Evolutionary conservation across 2,888 invertebrate genomes (phyloP), one percentile per base, ranked within the genome.

Genomic region (Conomelus anceps): DNA sequence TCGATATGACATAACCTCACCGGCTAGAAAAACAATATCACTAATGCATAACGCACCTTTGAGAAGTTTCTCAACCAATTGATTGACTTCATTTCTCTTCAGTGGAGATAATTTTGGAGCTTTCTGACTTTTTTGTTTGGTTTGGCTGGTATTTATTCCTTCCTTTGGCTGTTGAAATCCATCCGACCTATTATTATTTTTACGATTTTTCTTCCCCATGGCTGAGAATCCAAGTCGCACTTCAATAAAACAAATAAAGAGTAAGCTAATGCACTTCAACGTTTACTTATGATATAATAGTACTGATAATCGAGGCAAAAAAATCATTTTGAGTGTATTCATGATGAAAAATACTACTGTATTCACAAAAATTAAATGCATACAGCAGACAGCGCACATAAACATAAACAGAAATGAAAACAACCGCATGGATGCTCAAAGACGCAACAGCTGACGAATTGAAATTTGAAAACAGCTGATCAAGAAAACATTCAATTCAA

Each of bases 1-100:
- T n/a, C n/a, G 13, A n/a, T 63, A 63, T 63, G 63, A 63, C 63
- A 63, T 63, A 63, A 13, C 22, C 22, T 22, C 63, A 22, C 24
- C 29, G 22, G 26, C 22, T 23, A 26, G 3, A 11, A n/a, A 84
- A 85, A 85, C 24, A 85, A 23, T 85, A 22, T 6, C 9, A 17
- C 3, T 85, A 22, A 22, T 1, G 23, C 85, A 22, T 24, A 85
- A 26, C 34, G 89, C 88, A 91, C 91, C 90, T 91, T 90, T 94
- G 86, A 96, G 93, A 88, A 96, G 93, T 92, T 94, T 94, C 92
- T 95, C 95, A 4, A 96, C 95, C 86, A 95, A 92, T 91, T 94
- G 93, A 90, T 94, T 93, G 6, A 96, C 93, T 92, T 95, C 95
- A 92, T 94, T 94, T 89, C 95, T 93, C 91, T 94, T 94, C 92